Evolutionary conservation across 2,797 vertebrate genomes (phyloP).

Genomic region (Potorous gilbertii): DNA sequence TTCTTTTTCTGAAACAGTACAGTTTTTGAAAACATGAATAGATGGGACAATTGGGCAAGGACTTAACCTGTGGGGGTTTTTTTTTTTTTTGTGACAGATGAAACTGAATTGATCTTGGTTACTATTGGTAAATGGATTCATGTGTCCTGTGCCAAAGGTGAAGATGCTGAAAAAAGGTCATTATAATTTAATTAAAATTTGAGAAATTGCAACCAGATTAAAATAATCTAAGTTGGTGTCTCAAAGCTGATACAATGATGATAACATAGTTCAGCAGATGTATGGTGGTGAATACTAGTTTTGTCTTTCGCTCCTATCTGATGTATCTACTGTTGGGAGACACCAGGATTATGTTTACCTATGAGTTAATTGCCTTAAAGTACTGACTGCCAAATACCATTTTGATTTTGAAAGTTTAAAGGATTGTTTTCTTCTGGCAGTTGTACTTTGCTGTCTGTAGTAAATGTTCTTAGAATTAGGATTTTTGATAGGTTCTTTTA

Average conservation of each 20-base stretch:
- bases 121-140: too few relatives aligned
- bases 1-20: slow-evolving; percentile 89
- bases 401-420: neutral
- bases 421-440: neutral
- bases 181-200: neutral
- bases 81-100: slow-evolving; percentile 38
- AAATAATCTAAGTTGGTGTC: neutral
- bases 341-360: neutral
- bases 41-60: neutral
- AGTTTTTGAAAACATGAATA: neutral
- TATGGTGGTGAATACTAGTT: slow-evolving; percentile 82
- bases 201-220: neutral
- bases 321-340: slow-evolving; percentile 82
- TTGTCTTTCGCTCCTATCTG: slow-evolving; percentile 92
- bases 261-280: slow-evolving; percentile 92
- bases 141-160: slow-evolving; percentile 32
- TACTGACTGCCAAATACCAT: too few relatives aligned
- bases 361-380: too few relatives aligned
- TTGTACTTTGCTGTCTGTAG: neutral
- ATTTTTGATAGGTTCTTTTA: neutral
- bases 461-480: neutral
- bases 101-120: neutral
- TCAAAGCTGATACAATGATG: slow-evolving; percentile 86
- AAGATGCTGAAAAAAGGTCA: neutral
- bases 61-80: neutral